Evolutionary conservation across 2,888 invertebrate genomes (phyloP).

Genomic region (Hirtodrosophila histrioides): DNA sequence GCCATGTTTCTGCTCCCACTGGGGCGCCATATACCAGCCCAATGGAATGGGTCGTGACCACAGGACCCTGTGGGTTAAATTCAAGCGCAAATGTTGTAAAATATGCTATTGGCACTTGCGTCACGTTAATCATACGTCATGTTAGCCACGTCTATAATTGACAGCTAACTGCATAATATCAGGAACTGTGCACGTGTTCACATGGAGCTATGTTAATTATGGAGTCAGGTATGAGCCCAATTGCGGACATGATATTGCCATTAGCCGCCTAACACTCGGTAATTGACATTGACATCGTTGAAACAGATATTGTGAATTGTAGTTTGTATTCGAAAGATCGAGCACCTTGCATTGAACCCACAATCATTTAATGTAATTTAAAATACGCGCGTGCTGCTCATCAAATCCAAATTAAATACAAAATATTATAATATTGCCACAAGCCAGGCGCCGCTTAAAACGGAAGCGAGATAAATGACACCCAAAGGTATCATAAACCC

Average conservation of each 20-base stretch:
- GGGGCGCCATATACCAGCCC: constrained; percentile 95
- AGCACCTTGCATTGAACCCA: too few species aligned
- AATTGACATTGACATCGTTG: constrained; percentile 4
- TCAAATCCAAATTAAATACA: constrained; percentile 51
- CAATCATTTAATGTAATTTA: background rate
- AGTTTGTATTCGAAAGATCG: too few species aligned
- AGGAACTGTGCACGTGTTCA: background rate
- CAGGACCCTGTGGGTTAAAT: constrained; percentile 85
- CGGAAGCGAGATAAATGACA: constrained; percentile 59
- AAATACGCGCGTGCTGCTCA: constrained; percentile 20
- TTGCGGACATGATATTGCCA: constrained; percentile 11
- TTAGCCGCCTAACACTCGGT: constrained; percentile 3
- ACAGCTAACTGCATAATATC: constrained; percentile 1
- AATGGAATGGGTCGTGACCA: constrained; percentile 97
- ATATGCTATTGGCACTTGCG: background rate
- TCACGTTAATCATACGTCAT: constrained; percentile 38
- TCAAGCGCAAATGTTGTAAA: background rate
- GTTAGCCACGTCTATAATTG: constrained; percentile 3
- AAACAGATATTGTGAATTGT: background rate
- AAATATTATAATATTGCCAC: constrained; percentile 2
- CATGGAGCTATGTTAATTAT: constrained; percentile 11
- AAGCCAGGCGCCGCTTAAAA: constrained; percentile 13
- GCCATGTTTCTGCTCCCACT: constrained; percentile 94
- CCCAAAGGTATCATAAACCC: constrained; percentile 71
- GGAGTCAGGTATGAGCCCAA: too few species aligned